A percentile compares a stretch with the other conserved stretches of the same genome.
phyloP scores from a whole-genome alignment of 2,888 invertebrate genomes.

The Lymantria monacha region DNA sequence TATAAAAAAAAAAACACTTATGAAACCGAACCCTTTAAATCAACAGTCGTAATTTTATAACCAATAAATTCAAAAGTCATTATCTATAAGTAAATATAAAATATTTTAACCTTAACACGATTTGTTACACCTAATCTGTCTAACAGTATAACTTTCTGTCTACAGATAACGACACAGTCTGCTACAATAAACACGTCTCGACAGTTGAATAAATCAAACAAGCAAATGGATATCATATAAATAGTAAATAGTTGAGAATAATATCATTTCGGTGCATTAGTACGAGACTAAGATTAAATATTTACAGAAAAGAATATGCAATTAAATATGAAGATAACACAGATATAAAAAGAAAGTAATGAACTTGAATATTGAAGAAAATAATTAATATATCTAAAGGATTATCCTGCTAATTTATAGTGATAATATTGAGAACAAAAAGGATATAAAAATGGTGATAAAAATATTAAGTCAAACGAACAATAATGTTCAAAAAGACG shows the following conservation, averaged over 20 bases:
- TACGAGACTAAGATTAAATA: no score
- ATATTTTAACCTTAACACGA: no score
- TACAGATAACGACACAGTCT: background rate
- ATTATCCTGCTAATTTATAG: background rate
- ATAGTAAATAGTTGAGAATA: no score
- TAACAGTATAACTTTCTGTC: background rate
- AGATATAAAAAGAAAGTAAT: background rate
- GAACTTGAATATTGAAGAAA: background rate
- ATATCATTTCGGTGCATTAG: no score
- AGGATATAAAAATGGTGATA: slow-evolving; percentile 48
- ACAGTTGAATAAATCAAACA: background rate
- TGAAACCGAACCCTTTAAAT: no score
- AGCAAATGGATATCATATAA: background rate
- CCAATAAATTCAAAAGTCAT: no score
- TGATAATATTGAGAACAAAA: background rate
- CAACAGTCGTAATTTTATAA: no score
- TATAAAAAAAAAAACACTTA: no score
- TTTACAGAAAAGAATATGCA: no score
- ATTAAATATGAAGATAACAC: no score
- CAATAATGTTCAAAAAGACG: slow-evolving; percentile 43
- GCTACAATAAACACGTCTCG: background rate
- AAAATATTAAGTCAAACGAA: slow-evolving; percentile 29
- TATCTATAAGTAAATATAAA: no score
- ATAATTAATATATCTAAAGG: no score
- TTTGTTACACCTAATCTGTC: background rate